phyloP scores from a whole-genome alignment of 2,888 invertebrate genomes.

The Omphaloscelis lunosa region DNA sequence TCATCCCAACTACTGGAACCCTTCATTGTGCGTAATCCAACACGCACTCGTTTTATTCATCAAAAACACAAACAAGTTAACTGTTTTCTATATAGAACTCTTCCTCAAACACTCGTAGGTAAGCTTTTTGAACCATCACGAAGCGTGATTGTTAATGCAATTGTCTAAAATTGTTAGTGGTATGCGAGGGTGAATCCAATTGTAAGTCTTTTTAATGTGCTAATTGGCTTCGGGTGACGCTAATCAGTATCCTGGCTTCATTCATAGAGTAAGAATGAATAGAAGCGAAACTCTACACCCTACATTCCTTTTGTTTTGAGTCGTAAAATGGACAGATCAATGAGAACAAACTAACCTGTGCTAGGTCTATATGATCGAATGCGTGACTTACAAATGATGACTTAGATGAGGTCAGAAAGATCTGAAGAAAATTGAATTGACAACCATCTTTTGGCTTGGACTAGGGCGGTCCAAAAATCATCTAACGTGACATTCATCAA shows the following conservation, averaged over 20 bases:
- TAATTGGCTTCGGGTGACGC: conserved; percentile 58
- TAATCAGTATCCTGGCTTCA: conserved; percentile 51
- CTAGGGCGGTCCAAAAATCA: not conserved
- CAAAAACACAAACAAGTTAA: conserved; percentile 3
- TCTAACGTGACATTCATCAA: not conserved
- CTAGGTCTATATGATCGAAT: not conserved
- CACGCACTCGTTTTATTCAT: too few species aligned
- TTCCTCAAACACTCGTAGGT: conserved; percentile 37
- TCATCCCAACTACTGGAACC: too few species aligned
- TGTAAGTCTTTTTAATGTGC: conserved; percentile 51
- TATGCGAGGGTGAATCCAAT: conserved; percentile 55
- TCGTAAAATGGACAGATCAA: too few species aligned
- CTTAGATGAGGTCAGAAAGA: not conserved
- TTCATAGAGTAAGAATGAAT: not conserved
- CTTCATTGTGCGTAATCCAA: too few species aligned
- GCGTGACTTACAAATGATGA: not conserved
- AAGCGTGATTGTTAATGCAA: conserved; percentile 68
- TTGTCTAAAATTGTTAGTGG: conserved; percentile 62
- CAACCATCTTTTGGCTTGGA: not conserved
- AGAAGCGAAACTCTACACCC: not conserved
- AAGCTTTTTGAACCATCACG: conserved; percentile 64
- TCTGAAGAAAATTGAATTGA: not conserved
- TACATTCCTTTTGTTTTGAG: not conserved
- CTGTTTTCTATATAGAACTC: not conserved
- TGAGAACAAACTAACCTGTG: not conserved